Conservation (phyloP, 2,113 vertebrate species). For the Junco hyemalis region DNA sequence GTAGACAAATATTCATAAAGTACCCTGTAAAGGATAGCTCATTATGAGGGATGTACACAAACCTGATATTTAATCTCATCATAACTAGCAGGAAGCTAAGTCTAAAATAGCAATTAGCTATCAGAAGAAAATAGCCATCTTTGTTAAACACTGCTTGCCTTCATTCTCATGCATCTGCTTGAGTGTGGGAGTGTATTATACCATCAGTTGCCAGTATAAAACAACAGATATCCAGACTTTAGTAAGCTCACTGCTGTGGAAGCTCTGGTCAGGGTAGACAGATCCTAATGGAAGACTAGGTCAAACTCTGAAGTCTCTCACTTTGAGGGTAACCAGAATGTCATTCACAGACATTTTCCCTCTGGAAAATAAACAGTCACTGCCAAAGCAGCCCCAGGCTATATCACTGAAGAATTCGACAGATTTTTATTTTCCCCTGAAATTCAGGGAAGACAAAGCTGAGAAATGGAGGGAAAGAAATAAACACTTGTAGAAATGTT, state of each 20-base stretch:
- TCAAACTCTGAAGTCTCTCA: not conserved
- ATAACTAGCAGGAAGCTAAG: not conserved
- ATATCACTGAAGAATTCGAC: rapidly evolving
- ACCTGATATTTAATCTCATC: not conserved
- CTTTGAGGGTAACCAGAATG: not conserved
- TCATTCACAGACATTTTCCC: not conserved
- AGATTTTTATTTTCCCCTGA: not conserved
- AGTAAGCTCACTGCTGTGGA: not conserved
- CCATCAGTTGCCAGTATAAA: not conserved
- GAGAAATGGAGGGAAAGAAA: not conserved
- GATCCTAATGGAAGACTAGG: not conserved
- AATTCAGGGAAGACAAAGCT: not conserved
- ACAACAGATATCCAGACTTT: not conserved
- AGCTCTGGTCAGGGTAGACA: not conserved
- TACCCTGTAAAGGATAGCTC: not conserved
- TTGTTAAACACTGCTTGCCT: not conserved
- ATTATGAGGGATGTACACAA: not conserved
- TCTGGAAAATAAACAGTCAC: not conserved
- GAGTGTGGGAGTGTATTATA: not conserved
- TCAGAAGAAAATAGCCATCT: conserved; percentile 20
- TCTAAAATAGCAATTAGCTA: not conserved
- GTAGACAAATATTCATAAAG: not conserved
- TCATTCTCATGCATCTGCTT: not conserved
- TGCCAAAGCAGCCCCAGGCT: not conserved
- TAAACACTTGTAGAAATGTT: not conserved